Evolutionary conservation across 2,888 invertebrate species (phyloP).

Genomic region (Erebia ligea): DNA sequence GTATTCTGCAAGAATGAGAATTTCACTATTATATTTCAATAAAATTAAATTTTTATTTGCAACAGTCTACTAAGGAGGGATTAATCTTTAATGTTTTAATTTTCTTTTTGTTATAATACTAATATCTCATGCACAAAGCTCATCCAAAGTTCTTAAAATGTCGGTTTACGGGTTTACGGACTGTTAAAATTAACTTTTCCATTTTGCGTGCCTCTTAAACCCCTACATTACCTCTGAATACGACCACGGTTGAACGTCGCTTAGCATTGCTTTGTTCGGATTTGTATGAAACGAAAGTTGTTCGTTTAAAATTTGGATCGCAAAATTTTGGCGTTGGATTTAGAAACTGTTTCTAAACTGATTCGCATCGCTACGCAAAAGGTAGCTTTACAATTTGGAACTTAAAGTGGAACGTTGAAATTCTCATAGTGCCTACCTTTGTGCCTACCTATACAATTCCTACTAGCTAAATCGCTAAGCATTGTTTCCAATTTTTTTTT

Average conservation of each 20-base stretch:
- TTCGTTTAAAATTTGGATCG: constrained; percentile 18
- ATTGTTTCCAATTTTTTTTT: too few relatives aligned
- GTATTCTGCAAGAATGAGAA: too few relatives aligned
- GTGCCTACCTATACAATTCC: too few relatives aligned
- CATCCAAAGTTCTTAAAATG: too few relatives aligned
- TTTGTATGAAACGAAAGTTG: constrained; percentile 22
- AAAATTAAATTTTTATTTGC: too few relatives aligned
- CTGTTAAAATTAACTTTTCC: constrained; percentile 69
- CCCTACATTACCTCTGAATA: constrained; percentile 51
- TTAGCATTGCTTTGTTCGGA: constrained; percentile 34
- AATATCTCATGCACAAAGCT: too few relatives aligned
- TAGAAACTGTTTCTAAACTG: constrained; percentile 15
- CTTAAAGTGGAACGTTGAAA: constrained; percentile 3
- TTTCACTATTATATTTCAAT: too few relatives aligned
- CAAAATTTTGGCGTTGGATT: constrained; percentile 10
- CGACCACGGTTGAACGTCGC: constrained; percentile 38
- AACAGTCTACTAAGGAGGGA: too few relatives aligned
- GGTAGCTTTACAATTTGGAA: constrained; percentile 8
- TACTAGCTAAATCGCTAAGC: too few relatives aligned
- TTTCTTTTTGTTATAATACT: too few relatives aligned
- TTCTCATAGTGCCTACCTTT: neutral
- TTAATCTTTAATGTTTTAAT: too few relatives aligned
- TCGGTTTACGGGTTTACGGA: too few relatives aligned
- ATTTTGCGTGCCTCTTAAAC: constrained; percentile 57
- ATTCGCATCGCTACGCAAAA: constrained; percentile 13